phyloP scores from a whole-genome alignment of 1,140 invertebrate genomes.

The Spodoptera frugiperda region DNA sequence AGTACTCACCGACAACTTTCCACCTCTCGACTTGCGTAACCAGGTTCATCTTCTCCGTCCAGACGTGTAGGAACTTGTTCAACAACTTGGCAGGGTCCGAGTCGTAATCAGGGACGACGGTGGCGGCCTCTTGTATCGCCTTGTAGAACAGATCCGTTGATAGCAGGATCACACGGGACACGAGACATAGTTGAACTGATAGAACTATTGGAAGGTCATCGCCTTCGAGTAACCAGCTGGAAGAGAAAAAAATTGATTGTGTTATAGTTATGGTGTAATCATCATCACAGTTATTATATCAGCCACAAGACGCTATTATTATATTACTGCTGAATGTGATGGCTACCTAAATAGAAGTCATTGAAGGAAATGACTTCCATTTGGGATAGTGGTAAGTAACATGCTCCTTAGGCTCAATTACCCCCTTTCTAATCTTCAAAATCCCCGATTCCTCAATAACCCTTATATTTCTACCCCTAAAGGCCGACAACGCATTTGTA shows the following conservation, averaged over 20 bases:
- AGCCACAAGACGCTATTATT: no score
- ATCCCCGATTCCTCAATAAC: no score
- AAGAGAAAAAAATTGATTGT: neutral
- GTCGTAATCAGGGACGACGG: constrained; percentile 83
- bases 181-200: constrained; percentile 91
- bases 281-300: no score
- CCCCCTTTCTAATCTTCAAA: no score
- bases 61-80: constrained; percentile 90
- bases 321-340: no score
- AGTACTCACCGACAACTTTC: constrained; percentile 90
- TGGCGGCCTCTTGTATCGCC: constrained; percentile 87
- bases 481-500: no score
- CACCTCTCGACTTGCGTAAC: constrained; percentile 92
- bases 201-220: constrained; percentile 91
- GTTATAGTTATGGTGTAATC: no score
- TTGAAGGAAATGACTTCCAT: no score
- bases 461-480: no score
- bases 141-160: constrained; percentile 91
- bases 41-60: constrained; percentile 92
- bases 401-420: no score
- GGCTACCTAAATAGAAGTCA: no score
- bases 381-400: no score
- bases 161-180: constrained; percentile 92
- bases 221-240: constrained; percentile 88
- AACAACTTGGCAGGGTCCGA: constrained; percentile 88